Evolutionary conservation across 2,113 vertebrate species (phyloP), one percentile per base, ranked within the genome.

Genomic region (Pteronura brasiliensis): DNA sequence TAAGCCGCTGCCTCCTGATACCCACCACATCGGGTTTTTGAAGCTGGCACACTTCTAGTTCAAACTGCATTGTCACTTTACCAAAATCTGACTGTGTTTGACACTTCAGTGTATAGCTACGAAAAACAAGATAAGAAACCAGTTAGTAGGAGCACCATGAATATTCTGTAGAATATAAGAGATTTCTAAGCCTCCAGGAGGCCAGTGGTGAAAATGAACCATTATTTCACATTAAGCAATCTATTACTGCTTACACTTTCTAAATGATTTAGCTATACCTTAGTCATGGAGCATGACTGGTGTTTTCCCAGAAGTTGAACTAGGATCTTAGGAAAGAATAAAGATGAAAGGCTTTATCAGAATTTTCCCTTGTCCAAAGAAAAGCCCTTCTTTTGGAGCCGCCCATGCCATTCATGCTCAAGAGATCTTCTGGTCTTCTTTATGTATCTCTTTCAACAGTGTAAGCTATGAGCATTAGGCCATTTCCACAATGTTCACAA

Each of bases 21-120:
- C 99, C 99, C 23, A 99, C 97, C 14, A 99, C 99, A 80, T 99
- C 99, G 0, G 98, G 96, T 90, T 99, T 99, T 85, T 98, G 98
- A 74, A 99, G 99, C 4, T 99, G 96, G 97, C 99, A 99, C 59
- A 99, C 99, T 98, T 99, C 99, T 96, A 99, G 97, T 98, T 99
- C 99, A 98, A 99, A 99, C 74, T 99, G 99, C 99, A 99, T 99
- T 15, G 99, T 99, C 59, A 99, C 99, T 98, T 99, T 99, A 77
- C 99, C 99, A 96, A 99, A 99, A 98, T 99, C 99, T 2, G 99
- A 99, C 97, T 98, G 98, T 0, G 99, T 99, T 82, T 98, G 99
- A 98, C 99, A 99, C 98, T 99, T 99, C 65, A 99, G 98, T 13
- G 98, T 99, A 59, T 99, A 99, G 9, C 99, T 99, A 97, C 44